Base-by-base conservation (phyloP, 2,113 vertebrate species). In the Microcebus jonahi region DNA sequence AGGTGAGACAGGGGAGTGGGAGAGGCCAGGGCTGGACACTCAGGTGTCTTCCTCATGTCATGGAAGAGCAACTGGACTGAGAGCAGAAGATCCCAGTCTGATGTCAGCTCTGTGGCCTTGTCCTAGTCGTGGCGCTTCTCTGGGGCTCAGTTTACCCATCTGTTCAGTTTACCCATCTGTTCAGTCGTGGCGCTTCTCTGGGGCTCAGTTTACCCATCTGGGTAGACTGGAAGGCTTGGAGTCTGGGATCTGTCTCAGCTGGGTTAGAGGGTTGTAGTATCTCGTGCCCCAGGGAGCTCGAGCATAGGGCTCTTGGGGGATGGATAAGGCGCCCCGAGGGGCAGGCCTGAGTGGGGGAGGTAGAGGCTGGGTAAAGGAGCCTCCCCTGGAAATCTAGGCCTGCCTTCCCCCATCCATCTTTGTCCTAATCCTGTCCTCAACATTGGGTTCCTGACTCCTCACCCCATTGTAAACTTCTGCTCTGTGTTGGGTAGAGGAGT, bases 1-100 rank as follows among this genome's bases (percentile, higher is more conserved):
- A 92, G 98, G 98, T 98, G 42, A 97, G 97, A 6, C n/a, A n/a
- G 23, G 83, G 86, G n/a, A 31, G 13, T 4, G 14, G 63, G 77
- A 29, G 79, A 75, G 45, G 79, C 42, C 48, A 20, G 57, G 15
- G 9, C 11, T 23, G 10, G 71, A 70, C 1, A 9, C 36, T 1
- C 4, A 10, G 48, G 6, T 34, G 11, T 27, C 39, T 79, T 59
- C 21, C 63, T 82, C 55, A 15, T 5, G 29, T 6, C 14, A 45
- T 18, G 27, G n/a, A 68, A 42, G 57, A 79, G 53, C 63, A 21
- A 21, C n/a, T 36, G n/a, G 79, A 20, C 20, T 11, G 11, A 89
- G 29, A 81, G 65, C 55, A 3, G 39, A n/a, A 75, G 34, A 59
- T 0, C 0, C 27, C 39, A 42, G 18, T n/a, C 61, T 25, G 48